phyloP scores from a whole-genome alignment of 1,140 invertebrate species.

The Zophobas atratus region DNA sequence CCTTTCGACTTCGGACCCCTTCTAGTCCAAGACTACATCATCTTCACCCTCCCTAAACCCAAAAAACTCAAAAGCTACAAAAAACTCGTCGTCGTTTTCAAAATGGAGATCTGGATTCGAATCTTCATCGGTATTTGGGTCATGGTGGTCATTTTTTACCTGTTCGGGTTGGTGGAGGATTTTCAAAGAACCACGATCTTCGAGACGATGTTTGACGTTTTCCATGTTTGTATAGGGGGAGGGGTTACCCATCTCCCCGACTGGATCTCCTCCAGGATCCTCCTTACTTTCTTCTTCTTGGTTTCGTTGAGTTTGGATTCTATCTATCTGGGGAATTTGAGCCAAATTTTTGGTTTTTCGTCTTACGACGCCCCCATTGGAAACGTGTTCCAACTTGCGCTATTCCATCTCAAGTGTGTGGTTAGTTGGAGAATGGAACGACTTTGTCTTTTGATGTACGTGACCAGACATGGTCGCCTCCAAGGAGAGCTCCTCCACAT shows the following conservation, averaged over 20 bases:
- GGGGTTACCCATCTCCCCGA: neutral
- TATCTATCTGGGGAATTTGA: slow-evolving; percentile 38
- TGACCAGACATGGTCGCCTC: slow-evolving; percentile 1
- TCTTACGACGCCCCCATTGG: neutral
- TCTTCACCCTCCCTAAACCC: neutral
- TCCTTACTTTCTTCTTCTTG: slow-evolving; percentile 2
- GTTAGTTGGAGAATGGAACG: slow-evolving; percentile 25
- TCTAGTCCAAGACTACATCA: slow-evolving; percentile 2
- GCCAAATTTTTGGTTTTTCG: slow-evolving; percentile 5
- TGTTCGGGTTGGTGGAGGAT: slow-evolving; percentile 4
- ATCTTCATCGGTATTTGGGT: neutral
- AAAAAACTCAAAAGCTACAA: slow-evolving; percentile 26
- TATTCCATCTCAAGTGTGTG: neutral
- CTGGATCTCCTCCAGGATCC: neutral
- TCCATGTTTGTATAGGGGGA: neutral
- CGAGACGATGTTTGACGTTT: slow-evolving; percentile 20
- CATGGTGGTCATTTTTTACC: slow-evolving; percentile 14
- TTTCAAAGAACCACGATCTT: neutral
- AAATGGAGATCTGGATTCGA: slow-evolving; percentile 13
- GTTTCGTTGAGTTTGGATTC: slow-evolving; percentile 26
- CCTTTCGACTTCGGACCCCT: slow-evolving; percentile 41
- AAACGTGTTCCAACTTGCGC: neutral
- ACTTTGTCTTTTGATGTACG: neutral
- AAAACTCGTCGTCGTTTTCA: slow-evolving; percentile 26
- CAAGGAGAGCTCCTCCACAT: neutral